phyloP scores from a whole-genome alignment of 1,140 invertebrate genomes.

The Dendrolimus punctatus region DNA sequence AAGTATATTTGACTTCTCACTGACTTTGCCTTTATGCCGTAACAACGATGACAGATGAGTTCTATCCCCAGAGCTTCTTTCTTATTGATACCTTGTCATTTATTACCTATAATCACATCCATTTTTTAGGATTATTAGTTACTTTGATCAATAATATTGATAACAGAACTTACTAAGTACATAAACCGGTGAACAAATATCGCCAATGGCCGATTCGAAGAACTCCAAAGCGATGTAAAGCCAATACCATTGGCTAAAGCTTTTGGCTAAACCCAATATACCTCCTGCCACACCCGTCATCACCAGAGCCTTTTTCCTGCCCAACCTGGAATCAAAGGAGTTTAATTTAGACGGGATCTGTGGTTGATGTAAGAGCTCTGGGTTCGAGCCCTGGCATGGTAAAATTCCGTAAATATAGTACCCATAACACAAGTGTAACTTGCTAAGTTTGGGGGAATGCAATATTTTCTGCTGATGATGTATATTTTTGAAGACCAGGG shows the following conservation, averaged over 20 bases:
- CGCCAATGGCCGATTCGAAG: conserved; percentile 13
- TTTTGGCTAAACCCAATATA: conserved; percentile 13
- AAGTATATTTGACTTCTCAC: no score
- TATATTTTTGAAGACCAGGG: no score
- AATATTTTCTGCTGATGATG: no score
- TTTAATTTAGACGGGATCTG: background rate
- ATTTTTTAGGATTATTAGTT: no score
- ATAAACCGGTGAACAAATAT: conserved; percentile 15
- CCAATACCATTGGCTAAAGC: conserved; percentile 14
- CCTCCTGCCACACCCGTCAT: conserved; percentile 11
- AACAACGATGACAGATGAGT: no score
- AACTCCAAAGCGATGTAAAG: conserved; percentile 17
- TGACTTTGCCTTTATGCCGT: no score
- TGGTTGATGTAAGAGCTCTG: no score
- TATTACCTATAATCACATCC: no score
- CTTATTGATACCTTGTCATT: no score
- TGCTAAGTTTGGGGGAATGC: no score
- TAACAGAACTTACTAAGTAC: conserved; percentile 15
- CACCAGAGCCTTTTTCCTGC: conserved; percentile 15
- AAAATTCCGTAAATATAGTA: background rate
- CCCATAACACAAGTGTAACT: no score
- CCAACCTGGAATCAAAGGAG: conserved; percentile 11
- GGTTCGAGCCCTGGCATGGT: background rate
- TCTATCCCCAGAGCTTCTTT: no score
- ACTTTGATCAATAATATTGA: background rate